Base-by-base conservation (phyloP, 2,797 vertebrate species). In the Onychomys arenicola region DNA sequence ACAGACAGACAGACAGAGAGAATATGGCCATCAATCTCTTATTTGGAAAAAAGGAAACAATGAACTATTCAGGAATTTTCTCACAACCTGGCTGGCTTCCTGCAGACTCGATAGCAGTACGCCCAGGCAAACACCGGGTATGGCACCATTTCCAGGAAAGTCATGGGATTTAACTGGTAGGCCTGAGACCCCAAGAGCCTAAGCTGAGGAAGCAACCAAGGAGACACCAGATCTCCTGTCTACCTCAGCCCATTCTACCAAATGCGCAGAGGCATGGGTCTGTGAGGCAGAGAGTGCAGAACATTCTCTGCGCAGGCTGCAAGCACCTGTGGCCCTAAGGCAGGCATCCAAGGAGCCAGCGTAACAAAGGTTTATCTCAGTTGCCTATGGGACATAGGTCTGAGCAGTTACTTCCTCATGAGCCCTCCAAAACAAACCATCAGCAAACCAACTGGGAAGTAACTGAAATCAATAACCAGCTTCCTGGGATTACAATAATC, bases 371-470 rank as follows among this genome's bases (percentile, higher is more conserved):
- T 82, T 61, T 67, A 9, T 40, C 14, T 25, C 71, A 49, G 17
- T 13, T 9, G 3, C 9, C 23, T 46, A 21, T 0, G 23, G 63
- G 32, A 78, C 37, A 34, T 6, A 4, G 13, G 52, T 75, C 61
- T 32, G 14, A n/a, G 69, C 2, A 40, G 40, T 46, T 52, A 73
- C 69, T 96, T 89, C 92, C 96, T 88, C 7, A 0, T 77, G 61
- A 90, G 34, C 7, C n/a, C 65, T 95, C 77, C 83, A 92, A 89
- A 43, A 78, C 67, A 89, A 91, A 94, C 23, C 14, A 73, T 85
- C 8, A 1, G 27, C 29, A 34, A 81, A n/a, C 59, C 63, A 90
- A 80, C 19, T 37, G 32, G 34, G 78, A 88, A 52, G 37, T 59
- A 46, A 61, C 43, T 19, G 25, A 71, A 90, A 73, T 40, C 61